These are phyloP conservation scores for Salvator merianae DNA, from an alignment of 2,113 vertebrate genomes.

Conservation along the genomic window DNA sequence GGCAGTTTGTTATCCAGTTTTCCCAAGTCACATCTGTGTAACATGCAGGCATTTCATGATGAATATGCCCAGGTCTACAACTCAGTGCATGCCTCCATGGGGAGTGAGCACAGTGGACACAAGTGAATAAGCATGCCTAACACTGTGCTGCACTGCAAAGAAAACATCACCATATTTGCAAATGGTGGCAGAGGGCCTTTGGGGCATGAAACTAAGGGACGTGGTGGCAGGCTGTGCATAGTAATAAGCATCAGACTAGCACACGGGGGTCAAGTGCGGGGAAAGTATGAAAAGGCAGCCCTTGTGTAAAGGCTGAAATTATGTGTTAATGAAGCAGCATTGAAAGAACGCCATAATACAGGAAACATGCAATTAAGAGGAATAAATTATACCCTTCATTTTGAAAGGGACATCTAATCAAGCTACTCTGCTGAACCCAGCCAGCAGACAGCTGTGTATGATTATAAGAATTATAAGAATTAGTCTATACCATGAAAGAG, in stretches of 20 bases:
- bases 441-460: constrained; percentile 20
- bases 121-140: background rate
- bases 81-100: background rate
- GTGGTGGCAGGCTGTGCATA: constrained; percentile 55
- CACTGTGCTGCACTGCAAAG: background rate
- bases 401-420: constrained; percentile 50
- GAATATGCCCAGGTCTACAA: background rate
- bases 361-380: constrained; percentile 60
- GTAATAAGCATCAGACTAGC: constrained; percentile 47
- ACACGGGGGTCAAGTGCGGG: constrained; percentile 47
- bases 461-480: constrained; percentile 46
- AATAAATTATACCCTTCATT: constrained; percentile 43
- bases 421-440: constrained; percentile 18
- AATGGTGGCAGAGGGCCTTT: constrained; percentile 38
- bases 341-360: constrained; percentile 48
- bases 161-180: background rate
- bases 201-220: constrained; percentile 18
- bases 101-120: background rate
- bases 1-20: too few species aligned
- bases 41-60: too few species aligned
- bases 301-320: constrained; percentile 52
- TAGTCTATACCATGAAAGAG: constrained; percentile 30
- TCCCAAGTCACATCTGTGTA: too few species aligned
- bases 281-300: constrained; percentile 48
- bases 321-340: constrained; percentile 44